A percentile compares a stretch with the other conserved stretches of the same genome.
phyloP scores from a whole-genome alignment of 2,113 vertebrate genomes.

The Crotophaga sulcirostris region DNA sequence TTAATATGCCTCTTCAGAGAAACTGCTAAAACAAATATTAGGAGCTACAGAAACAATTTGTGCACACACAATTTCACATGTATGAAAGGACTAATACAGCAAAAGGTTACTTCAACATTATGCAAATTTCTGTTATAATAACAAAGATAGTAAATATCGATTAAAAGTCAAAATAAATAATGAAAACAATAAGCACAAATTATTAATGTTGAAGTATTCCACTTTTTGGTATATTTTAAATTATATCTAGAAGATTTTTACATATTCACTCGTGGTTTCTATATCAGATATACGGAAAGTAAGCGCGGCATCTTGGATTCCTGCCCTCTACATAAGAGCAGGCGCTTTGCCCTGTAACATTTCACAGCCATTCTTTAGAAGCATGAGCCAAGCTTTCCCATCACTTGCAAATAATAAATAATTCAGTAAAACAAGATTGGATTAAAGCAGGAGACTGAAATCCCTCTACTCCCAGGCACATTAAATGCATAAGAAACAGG shows the following conservation, averaged over 20 bases:
- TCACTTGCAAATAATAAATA: constrained; percentile 52
- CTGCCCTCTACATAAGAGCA: not conserved
- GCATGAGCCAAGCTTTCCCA: not conserved
- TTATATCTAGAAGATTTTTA: not conserved
- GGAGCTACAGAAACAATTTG: no score
- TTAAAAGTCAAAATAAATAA: no score
- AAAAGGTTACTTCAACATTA: no score
- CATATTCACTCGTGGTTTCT: not conserved
- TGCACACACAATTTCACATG: no score
- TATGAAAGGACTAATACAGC: no score
- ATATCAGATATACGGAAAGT: not conserved
- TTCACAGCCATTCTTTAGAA: not conserved
- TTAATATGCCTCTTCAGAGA: no score
- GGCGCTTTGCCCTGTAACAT: not conserved
- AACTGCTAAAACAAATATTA: no score
- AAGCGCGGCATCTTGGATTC: not conserved
- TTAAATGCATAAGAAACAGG: not conserved
- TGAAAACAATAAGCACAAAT: not conserved
- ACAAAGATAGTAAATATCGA: no score
- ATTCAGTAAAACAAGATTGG: constrained; percentile 40
- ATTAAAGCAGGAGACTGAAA: not conserved
- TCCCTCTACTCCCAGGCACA: not conserved
- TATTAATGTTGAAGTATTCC: not conserved
- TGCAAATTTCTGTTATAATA: no score
- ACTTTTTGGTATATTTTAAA: not conserved